Evolutionary conservation across 1,140 invertebrate species (phyloP).

Genomic region (Drosophila orena): DNA sequence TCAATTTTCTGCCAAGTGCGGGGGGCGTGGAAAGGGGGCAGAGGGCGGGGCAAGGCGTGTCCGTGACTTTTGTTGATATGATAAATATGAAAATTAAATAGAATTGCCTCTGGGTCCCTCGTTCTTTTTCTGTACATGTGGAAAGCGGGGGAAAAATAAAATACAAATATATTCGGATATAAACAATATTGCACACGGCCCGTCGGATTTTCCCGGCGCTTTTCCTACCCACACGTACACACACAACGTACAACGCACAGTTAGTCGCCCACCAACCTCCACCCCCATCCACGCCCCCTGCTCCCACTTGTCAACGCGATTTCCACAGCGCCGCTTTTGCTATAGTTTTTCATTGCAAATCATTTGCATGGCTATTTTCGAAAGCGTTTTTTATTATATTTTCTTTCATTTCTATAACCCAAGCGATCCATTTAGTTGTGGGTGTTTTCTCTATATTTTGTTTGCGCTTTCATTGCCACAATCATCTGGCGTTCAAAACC

Average conservation of each 20-base stretch:
- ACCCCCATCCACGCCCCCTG: background rate
- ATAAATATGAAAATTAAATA: conserved; percentile 81
- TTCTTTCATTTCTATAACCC: conserved; percentile 46
- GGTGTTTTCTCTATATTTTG: conserved; percentile 50
- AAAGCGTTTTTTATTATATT: conserved; percentile 69
- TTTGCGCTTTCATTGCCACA: conserved; percentile 71
- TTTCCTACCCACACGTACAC: conserved; percentile 51
- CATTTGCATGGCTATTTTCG: conserved; percentile 82
- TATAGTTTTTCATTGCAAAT: conserved; percentile 77
- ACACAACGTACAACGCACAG: conserved; percentile 43
- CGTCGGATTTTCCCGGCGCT: conserved; percentile 42
- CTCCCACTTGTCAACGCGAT: conserved; percentile 64
- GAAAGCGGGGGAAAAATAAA: conserved; percentile 62
- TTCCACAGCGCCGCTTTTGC: conserved; percentile 50
- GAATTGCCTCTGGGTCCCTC: conserved; percentile 24
- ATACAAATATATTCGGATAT: conserved; percentile 75
- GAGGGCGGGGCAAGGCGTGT: conserved; percentile 59
- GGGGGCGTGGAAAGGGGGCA: background rate
- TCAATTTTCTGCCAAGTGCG: conserved; percentile 65
- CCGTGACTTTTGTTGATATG: conserved; percentile 82
- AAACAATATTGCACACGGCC: conserved; percentile 85
- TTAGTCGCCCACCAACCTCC: conserved; percentile 27
- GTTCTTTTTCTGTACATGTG: conserved; percentile 25
- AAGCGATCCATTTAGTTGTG: conserved; percentile 29
- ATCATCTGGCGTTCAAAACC: conserved; percentile 52